Conservation (phyloP, 2,113 vertebrate species). For the Sylvietta virens region DNA sequence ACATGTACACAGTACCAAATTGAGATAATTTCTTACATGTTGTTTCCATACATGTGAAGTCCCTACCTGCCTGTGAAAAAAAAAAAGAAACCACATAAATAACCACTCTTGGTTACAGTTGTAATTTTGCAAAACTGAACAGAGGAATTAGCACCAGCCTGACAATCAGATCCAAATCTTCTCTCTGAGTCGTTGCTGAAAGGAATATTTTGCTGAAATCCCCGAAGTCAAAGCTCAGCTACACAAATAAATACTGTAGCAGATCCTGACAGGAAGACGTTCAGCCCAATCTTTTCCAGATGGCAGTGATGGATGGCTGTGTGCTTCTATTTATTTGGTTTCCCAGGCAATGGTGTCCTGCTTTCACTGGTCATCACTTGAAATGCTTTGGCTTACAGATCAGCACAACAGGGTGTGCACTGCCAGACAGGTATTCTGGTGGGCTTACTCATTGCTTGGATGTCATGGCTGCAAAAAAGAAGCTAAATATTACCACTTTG, state of each 20-base stretch:
- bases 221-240: conserved; percentile 73
- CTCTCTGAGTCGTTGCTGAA: conserved; percentile 69
- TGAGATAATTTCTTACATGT: conserved; percentile 15
- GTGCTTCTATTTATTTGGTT: conserved; percentile 85
- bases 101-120: background rate
- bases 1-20: background rate
- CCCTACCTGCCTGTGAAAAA: background rate
- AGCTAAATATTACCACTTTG: background rate
- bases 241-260: conserved; percentile 88
- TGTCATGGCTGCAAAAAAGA: background rate
- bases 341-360: conserved; percentile 77
- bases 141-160: conserved; percentile 60
- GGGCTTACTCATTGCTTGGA: background rate
- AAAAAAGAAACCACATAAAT: background rate
- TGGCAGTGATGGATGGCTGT: conserved; percentile 89
- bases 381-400: conserved; percentile 58
- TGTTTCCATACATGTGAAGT: background rate
- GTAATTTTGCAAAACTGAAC: conserved; percentile 6
- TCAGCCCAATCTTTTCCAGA: conserved; percentile 89
- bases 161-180: conserved; percentile 60
- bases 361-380: conserved; percentile 68
- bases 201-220: conserved; percentile 72
- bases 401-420: background rate
- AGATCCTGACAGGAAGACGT: conserved; percentile 79
- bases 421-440: conserved; percentile 56